Conservation (phyloP, 2,888 invertebrate genomes). For the Leucophenga maculata region DNA sequence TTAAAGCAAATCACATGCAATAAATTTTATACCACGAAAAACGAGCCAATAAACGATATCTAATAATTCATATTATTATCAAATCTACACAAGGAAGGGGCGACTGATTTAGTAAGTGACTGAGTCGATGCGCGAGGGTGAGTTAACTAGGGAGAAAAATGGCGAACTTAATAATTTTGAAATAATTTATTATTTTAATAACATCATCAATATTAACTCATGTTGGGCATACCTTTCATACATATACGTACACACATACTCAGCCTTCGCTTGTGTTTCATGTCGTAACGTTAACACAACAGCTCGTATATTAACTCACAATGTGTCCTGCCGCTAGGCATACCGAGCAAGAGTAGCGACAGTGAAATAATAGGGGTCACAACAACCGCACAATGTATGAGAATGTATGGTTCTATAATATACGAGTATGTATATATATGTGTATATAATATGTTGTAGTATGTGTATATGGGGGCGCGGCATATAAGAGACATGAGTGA, state of each 20-base stretch:
- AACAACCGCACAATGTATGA: background rate
- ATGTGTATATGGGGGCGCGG: constrained; percentile 6
- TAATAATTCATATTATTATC: constrained; percentile 27
- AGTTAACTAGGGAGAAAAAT: constrained; percentile 48
- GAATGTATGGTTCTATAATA: too few relatives aligned
- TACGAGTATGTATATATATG: too few relatives aligned
- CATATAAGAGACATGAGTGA: constrained; percentile 6
- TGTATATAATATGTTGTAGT: background rate
- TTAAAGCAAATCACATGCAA: constrained; percentile 9
- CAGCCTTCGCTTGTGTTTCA: background rate
- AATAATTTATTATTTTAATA: constrained; percentile 65
- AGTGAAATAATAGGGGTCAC: constrained; percentile 23
- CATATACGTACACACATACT: too few relatives aligned
- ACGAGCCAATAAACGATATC: constrained; percentile 21
- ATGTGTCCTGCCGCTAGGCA: constrained; percentile 25
- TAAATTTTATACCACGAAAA: constrained; percentile 14
- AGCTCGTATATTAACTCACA: constrained; percentile 23
- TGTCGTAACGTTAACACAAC: constrained; percentile 1
- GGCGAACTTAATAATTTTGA: constrained; percentile 63
- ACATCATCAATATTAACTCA: constrained; percentile 60
- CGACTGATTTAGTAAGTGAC: too few relatives aligned
- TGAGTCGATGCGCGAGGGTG: too few relatives aligned
- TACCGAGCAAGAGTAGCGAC: constrained; percentile 9
- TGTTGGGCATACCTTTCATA: background rate
- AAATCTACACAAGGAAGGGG: constrained; percentile 29